Conservation (phyloP, 2,113 vertebrate species). For the Dromaius novaehollandiae region DNA sequence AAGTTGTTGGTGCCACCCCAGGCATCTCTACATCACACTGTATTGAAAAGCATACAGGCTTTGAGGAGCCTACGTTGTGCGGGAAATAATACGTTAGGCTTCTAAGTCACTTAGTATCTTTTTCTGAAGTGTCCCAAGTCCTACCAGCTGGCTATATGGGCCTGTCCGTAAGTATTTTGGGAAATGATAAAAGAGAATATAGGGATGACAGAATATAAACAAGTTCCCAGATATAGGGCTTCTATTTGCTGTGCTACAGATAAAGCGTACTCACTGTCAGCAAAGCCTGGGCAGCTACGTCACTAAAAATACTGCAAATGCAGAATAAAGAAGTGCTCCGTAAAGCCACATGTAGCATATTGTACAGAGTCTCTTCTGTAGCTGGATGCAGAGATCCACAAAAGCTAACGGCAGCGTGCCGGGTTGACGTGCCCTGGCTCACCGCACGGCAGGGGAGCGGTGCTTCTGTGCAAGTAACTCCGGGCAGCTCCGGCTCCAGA, state of each 20-base stretch:
- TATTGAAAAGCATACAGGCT: accelerated
- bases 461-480: too few relatives aligned
- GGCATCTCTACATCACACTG: neutral
- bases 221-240: neutral
- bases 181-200: neutral
- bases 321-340: neutral
- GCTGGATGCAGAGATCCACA: neutral
- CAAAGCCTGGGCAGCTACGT: accelerated
- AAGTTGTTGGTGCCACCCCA: neutral
- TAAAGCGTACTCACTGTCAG: neutral
- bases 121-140: neutral
- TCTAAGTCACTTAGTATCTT: neutral
- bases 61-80: neutral
- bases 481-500: neutral
- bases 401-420: too few relatives aligned
- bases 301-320: neutral
- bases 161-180: neutral
- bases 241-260: neutral
- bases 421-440: neutral
- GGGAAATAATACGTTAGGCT: neutral
- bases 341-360: neutral
- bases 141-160: neutral
- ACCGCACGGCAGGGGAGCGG: neutral
- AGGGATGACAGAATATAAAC: neutral
- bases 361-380: neutral